These are phyloP conservation scores for Serranus cabrilla DNA, from an alignment of 2,797 vertebrate species.

Conservation along the genomic window DNA sequence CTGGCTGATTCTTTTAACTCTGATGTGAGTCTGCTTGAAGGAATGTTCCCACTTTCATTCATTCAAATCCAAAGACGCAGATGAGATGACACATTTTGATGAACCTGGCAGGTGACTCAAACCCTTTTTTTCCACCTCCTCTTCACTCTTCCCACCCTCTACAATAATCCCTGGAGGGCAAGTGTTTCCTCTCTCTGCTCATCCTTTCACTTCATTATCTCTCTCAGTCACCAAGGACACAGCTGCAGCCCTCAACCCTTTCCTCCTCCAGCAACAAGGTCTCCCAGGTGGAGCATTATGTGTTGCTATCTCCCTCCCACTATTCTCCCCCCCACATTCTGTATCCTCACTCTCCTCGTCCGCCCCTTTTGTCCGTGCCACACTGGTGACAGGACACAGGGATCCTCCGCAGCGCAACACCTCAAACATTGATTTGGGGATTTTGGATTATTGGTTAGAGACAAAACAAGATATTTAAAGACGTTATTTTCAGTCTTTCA, in stretches of 20 bases:
- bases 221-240: conserved; percentile 86
- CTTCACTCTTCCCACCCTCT: conserved; percentile 39
- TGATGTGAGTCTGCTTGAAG: background rate
- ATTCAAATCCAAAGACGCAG: conserved; percentile 12
- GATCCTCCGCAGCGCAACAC: background rate
- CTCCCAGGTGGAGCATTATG: conserved; percentile 78
- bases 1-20: too few relatives aligned
- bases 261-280: conserved; percentile 76
- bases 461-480: too few relatives aligned
- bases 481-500: too few relatives aligned
- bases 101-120: conserved; percentile 35
- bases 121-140: conserved; percentile 18
- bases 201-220: conserved; percentile 82
- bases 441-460: too few relatives aligned
- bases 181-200: conserved; percentile 76
- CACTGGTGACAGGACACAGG: background rate
- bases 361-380: conserved; percentile 16
- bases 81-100: conserved; percentile 32
- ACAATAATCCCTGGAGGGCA: conserved; percentile 65
- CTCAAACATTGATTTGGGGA: background rate
- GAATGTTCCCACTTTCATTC: conserved; percentile 6
- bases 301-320: conserved; percentile 68
- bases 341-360: conserved; percentile 20
- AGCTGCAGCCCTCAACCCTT: conserved; percentile 62
- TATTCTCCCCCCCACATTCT: conserved; percentile 19